Evolutionary conservation across 1,140 invertebrate genomes (phyloP), one percentile per base, ranked within the genome.

Genomic region (Aethina tumida): DNA sequence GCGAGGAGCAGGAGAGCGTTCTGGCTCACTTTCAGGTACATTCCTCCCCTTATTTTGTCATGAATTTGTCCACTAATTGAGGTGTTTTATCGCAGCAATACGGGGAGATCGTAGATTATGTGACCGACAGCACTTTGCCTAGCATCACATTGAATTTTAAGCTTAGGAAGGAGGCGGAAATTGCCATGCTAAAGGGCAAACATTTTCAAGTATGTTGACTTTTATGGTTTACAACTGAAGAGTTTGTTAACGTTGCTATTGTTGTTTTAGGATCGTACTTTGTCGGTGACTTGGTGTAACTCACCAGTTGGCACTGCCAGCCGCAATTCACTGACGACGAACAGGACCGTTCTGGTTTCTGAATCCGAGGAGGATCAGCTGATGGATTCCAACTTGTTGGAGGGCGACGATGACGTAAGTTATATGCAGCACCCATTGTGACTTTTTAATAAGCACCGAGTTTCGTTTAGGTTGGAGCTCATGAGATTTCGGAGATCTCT

Each of bases 91-190:
- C 70, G 10, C 56, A 84, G 78, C 69, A 77, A 73, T 82, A 70
- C 58, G 81, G 81, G 27, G 74, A 78, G 53, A 75, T 86, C 39
- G 68, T 77, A 2, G 78, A 78, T 50, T 73, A 77, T 47, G 70
- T 77, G 30, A 68, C 70, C 30, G 79, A 82, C 55, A 70, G 76
- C 17, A 69, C 69, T 9, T 73, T 71, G 29, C 77, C 78, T 13
- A 75, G 77, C 27, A 66, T 81, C 33, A 73, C 81, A 18, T 60
- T 87, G 22, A 77, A 77, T 51, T 88, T 74, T 53, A 76, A 79
- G 46, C 71, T 75, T 6, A 67, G 83, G 46, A 81, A 79, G 56
- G 76, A 81, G 43, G 83, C 83, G 1, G 84, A 87, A 59, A 63
- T 73, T 5, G 78, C 78, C 1, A 56, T 77, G 32, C 53, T 67